Base-by-base conservation (phyloP, 1,140 invertebrate genomes). In the Nephotettix cincticeps region DNA sequence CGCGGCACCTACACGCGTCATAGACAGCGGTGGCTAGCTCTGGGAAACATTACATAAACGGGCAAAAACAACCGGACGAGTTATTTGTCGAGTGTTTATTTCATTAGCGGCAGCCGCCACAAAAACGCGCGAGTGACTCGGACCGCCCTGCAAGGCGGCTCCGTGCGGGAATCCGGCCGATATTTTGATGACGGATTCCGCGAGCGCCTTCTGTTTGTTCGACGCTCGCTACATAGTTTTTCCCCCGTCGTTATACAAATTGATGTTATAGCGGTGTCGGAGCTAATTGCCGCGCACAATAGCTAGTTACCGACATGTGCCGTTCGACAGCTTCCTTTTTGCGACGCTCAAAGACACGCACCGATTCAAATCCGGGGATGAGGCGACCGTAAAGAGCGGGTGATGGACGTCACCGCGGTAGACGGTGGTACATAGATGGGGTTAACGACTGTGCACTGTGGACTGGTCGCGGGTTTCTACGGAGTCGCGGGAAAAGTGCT, bases 41-140 rank as follows among this genome's bases (percentile, higher is more conserved):
- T n/a, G 14, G 21, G 47, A 51, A 51, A 21, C 47, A 51, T 51
- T 51, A 51, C 47, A 51, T 51, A 51, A 51, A 51, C 6, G 6
- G 47, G 47, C 21, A 51, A 51, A 51, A 51, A 51, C 47, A 4
- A 21, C 6, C 3, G 47, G 47, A 51, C 47, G 47, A 51, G 47
- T 51, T 51, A 51, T 51, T 51, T 51, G 47, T 19, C 47, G 47
- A 51, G 47, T 51, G 47, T 51, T 51, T 51, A 51, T 51, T 51
- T 51, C 47, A 51, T 51, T 21, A 21, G 47, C 47, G 14, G 47
- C 14, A 6, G 47, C 14, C 6, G 47, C 47, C 32, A 36, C 4
- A 36, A 36, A 36, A 4, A 4, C 4, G 4, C 4, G 4, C 14
- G 32, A 36, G 32, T 36, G 32, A 36, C 32, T 4, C 47, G 14